Conservation (phyloP, 1,140 invertebrate genomes). For the Micrasema minimum region DNA sequence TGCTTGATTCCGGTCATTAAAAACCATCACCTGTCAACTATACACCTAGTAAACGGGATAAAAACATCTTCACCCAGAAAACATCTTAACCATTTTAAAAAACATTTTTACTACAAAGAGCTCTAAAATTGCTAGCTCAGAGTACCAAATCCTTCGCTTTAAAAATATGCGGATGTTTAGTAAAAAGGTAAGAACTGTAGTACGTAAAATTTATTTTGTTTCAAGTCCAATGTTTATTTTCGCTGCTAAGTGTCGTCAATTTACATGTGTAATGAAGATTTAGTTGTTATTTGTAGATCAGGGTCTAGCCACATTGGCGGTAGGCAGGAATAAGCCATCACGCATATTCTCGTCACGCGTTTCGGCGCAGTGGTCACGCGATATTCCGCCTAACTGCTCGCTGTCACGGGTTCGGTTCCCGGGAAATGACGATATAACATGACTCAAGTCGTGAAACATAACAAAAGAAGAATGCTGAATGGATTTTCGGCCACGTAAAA, state of each 20-base stretch:
- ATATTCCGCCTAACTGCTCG: conserved; percentile 1
- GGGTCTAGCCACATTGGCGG: not conserved
- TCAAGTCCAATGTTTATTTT: no score
- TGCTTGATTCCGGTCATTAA: not conserved
- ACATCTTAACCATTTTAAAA: not conserved
- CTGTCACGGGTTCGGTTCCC: conserved; percentile 10
- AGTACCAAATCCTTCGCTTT: not conserved
- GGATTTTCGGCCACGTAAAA: not conserved
- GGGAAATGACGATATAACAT: conserved; percentile 32
- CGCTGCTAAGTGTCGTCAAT: not conserved
- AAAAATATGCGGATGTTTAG: not conserved
- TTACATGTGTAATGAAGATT: not conserved
- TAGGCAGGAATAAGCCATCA: not conserved
- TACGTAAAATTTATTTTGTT: no score
- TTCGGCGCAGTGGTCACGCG: conserved; percentile 7
- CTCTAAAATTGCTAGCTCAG: not conserved
- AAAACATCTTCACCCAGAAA: not conserved
- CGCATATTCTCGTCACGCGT: conserved; percentile 7
- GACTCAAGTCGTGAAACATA: conserved; percentile 20
- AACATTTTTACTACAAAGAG: not conserved
- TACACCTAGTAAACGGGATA: not conserved
- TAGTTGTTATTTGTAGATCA: not conserved
- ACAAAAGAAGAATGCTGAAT: conserved; percentile 1
- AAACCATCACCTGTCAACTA: not conserved
- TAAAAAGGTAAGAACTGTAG: no score